These are phyloP conservation scores for Prosapia bicincta DNA, from an alignment of 2,888 invertebrate species.

Conservation along the genomic window DNA sequence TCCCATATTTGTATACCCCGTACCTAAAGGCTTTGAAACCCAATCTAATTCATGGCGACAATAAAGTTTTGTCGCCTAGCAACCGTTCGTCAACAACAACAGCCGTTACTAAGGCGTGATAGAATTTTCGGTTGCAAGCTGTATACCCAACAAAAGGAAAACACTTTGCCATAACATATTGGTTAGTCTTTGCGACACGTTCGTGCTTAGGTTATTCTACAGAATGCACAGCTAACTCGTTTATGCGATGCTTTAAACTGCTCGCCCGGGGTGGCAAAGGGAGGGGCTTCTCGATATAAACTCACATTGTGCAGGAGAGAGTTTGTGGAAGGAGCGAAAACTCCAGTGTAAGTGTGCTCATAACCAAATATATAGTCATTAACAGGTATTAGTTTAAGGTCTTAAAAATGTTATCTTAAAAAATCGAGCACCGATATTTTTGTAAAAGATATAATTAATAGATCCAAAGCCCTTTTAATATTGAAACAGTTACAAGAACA, in stretches of 20 bases:
- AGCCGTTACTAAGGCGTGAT: no score
- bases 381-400: no score
- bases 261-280: not conserved
- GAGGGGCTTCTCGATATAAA: not conserved
- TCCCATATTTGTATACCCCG: no score
- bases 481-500: no score
- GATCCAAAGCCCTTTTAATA: no score
- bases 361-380: no score
- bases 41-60: not conserved
- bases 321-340: no score
- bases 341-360: no score
- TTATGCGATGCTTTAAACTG: not conserved
- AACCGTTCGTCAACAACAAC: not conserved
- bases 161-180: not conserved
- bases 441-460: no score
- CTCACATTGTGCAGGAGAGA: no score
- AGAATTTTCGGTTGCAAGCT: not conserved
- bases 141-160: not conserved
- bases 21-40: not conserved
- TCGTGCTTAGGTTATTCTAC: not conserved
- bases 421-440: no score
- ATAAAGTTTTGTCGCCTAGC: not conserved
- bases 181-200: not conserved
- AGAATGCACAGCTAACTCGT: not conserved
- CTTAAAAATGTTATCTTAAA: no score